Percentiles rank a stretch among this genome's conserved stretches.
Conservation (phyloP, 2,888 invertebrate species). For the Tenthredo amoena region DNA sequence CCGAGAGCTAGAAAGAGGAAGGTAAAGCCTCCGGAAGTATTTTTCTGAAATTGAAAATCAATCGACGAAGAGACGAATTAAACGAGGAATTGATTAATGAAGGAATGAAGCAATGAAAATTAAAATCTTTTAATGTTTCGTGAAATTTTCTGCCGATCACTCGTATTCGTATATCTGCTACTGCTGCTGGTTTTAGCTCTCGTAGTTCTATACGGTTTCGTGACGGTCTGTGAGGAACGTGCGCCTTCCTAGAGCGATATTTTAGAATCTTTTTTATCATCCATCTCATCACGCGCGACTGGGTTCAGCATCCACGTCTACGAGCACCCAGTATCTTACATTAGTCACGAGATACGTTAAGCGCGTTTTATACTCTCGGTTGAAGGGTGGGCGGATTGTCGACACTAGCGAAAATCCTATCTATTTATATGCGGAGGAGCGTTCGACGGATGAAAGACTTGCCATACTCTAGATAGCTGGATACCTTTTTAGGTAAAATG, state of each 20-base stretch:
- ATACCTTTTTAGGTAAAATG: too few relatives aligned
- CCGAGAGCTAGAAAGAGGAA: too few relatives aligned
- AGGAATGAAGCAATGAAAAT: conserved; percentile 58
- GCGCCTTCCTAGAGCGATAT: conserved; percentile 57
- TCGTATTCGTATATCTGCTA: neutral
- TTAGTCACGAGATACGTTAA: neutral
- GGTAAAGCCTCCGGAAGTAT: too few relatives aligned
- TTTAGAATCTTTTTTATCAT: conserved; percentile 47
- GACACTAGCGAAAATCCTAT: conserved; percentile 44
- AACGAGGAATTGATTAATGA: conserved; percentile 68
- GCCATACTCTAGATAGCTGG: neutral
- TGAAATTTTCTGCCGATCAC: neutral
- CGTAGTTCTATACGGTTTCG: neutral
- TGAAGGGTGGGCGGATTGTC: neutral
- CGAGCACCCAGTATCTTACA: neutral
- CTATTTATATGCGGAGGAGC: conserved; percentile 29
- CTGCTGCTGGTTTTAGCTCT: neutral
- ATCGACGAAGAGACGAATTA: too few relatives aligned
- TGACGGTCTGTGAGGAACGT: conserved; percentile 55
- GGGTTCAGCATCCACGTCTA: neutral
- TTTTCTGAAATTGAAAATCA: too few relatives aligned
- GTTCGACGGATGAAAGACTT: neutral
- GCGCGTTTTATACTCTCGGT: neutral
- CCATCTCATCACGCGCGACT: conserved; percentile 38
- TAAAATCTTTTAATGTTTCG: conserved; percentile 7